These are phyloP conservation scores for Diorhabda sublineata DNA, from an alignment of 1,140 invertebrate genomes.

Conservation along the genomic window DNA sequence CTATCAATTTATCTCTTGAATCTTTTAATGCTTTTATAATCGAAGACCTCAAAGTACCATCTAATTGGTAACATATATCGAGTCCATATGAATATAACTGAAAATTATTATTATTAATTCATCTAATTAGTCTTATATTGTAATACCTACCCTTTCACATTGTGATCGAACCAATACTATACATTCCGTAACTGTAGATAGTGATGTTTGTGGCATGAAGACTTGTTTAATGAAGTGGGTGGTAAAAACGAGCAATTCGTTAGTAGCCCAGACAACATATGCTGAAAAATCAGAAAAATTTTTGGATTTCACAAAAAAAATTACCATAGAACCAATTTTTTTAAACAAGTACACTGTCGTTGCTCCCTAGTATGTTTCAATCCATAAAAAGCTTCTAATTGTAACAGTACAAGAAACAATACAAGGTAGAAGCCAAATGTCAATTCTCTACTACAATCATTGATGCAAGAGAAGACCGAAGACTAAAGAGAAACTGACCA, in stretches of 20 bases:
- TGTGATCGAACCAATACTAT: slow-evolving; percentile 52
- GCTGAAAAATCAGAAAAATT: slow-evolving; percentile 52
- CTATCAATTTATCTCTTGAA: slow-evolving; percentile 68
- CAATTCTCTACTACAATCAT: too few relatives aligned
- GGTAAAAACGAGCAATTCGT: slow-evolving; percentile 79
- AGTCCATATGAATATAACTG: slow-evolving; percentile 68
- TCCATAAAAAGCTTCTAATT: too few relatives aligned
- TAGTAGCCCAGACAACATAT: slow-evolving; percentile 86
- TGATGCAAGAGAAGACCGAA: too few relatives aligned
- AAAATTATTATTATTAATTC: slow-evolving; percentile 26
- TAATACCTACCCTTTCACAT: slow-evolving; percentile 39
- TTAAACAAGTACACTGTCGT: not conserved
- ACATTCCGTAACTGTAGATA: slow-evolving; percentile 83
- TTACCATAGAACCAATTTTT: not conserved
- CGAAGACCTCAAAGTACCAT: slow-evolving; percentile 62
- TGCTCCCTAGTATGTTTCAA: too few relatives aligned
- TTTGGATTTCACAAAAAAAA: not conserved
- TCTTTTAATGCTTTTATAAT: slow-evolving; percentile 61
- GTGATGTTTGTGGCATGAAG: slow-evolving; percentile 82
- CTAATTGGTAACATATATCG: slow-evolving; percentile 72
- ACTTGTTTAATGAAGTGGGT: slow-evolving; percentile 83
- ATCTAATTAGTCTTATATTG: not conserved
- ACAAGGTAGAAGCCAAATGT: too few relatives aligned
- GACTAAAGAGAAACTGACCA: too few relatives aligned
- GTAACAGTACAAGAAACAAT: too few relatives aligned